These are phyloP conservation scores for Procavia capensis DNA, from an alignment of 2,113 vertebrate species.

Conservation along the genomic window DNA sequence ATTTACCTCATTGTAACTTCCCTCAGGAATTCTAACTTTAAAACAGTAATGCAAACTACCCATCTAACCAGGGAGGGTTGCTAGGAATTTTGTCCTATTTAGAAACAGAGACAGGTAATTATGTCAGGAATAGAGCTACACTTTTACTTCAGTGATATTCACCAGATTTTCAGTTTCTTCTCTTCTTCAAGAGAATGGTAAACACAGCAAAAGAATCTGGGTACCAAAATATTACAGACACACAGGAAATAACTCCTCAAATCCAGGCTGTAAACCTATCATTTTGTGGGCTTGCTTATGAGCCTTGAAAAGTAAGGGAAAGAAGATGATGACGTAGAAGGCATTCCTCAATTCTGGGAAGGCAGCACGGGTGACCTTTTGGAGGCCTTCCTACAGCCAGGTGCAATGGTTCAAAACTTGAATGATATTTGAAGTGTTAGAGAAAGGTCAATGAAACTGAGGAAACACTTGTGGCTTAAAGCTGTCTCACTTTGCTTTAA, in stretches of 20 bases:
- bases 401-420: constrained; percentile 4
- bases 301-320: constrained; percentile 28
- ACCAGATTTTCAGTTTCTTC: constrained; percentile 47
- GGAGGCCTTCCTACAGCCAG: neutral
- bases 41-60: constrained; percentile 16
- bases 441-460: constrained; percentile 24
- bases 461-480: constrained; percentile 9
- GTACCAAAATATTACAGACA: constrained; percentile 61
- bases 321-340: constrained; percentile 20
- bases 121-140: constrained; percentile 50
- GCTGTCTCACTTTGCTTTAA: neutral
- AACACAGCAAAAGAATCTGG: constrained; percentile 52
- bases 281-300: constrained; percentile 65
- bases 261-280: constrained; percentile 61
- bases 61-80: neutral
- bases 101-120: constrained; percentile 70
- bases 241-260: constrained; percentile 65
- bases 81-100: constrained; percentile 33
- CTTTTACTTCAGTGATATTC: constrained; percentile 43
- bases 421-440: constrained; percentile 44
- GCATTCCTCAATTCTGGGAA: neutral
- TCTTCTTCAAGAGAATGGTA: constrained; percentile 61
- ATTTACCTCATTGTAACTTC: constrained; percentile 13
- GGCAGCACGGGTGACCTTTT: neutral
- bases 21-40: constrained; percentile 70